Percentiles rank a stretch among this genome's conserved stretches.
These are phyloP conservation scores for Syngnathoides biaculeatus DNA, from an alignment of 2,113 vertebrate genomes.

Conservation along the genomic window DNA sequence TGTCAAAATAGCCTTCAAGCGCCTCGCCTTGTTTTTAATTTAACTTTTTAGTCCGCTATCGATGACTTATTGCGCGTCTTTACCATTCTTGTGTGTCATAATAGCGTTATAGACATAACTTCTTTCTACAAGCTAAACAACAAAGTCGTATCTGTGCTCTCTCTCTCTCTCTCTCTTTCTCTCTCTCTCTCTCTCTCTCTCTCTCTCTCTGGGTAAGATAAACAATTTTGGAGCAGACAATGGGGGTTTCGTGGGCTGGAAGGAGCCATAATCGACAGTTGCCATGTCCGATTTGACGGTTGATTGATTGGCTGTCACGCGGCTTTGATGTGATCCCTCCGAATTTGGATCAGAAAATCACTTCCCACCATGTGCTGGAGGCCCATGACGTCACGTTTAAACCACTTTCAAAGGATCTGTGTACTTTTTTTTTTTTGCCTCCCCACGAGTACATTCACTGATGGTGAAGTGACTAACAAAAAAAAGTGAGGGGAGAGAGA, in stretches of 20 bases:
- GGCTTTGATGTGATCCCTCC: constrained; percentile 96
- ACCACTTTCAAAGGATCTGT: constrained; percentile 73
- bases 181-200: not conserved
- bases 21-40: constrained; percentile 44
- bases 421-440: constrained; percentile 49
- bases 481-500: constrained; percentile 52
- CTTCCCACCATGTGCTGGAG: constrained; percentile 85
- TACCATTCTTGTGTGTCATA: not conserved
- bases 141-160: constrained; percentile 9
- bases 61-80: not conserved
- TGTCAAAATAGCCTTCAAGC: constrained; percentile 14
- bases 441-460: constrained; percentile 14
- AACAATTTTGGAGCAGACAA: constrained; percentile 81
- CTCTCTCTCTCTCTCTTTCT: no score
- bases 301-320: constrained; percentile 97
- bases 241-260: constrained; percentile 76
- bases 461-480: constrained; percentile 66
- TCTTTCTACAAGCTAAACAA: constrained; percentile 38
- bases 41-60: constrained; percentile 24
- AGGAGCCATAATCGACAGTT: constrained; percentile 87
- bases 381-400: constrained; percentile 78
- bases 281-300: constrained; percentile 97
- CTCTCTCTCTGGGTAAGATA: constrained; percentile 57
- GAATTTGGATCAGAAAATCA: constrained; percentile 99
- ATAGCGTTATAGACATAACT: constrained; percentile 45